Evolutionary conservation across 2,888 invertebrate genomes (phyloP).

Genomic region (Mystacides longicornis): DNA sequence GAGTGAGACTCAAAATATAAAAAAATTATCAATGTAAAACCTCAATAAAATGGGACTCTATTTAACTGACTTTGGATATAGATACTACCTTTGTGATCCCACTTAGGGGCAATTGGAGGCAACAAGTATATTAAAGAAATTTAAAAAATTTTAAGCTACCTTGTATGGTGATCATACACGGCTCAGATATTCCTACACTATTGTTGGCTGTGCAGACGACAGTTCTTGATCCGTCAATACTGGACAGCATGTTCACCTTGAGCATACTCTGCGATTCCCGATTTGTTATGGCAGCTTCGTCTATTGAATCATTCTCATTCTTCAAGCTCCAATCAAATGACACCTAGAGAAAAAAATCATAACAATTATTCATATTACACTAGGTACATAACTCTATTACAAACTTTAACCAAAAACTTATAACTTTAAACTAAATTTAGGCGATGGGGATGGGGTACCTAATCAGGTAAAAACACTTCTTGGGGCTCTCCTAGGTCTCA

Average conservation of each 20-base stretch:
- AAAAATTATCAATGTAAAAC: no score
- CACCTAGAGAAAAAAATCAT: slow-evolving; percentile 30
- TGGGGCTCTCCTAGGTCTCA: no score
- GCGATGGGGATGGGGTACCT: no score
- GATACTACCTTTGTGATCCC: slow-evolving; percentile 20
- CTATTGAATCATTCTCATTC: slow-evolving; percentile 60
- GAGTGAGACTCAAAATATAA: no score
- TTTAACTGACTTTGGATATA: no score
- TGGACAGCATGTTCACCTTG: slow-evolving; percentile 47
- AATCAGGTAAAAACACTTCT: no score
- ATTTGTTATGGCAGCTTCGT: slow-evolving; percentile 41
- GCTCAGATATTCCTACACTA: slow-evolving; percentile 48
- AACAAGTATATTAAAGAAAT: no score
- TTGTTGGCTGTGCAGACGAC: slow-evolving; percentile 72
- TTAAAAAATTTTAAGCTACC: not conserved
- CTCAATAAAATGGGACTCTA: no score
- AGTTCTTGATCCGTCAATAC: slow-evolving; percentile 55
- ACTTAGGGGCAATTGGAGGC: no score
- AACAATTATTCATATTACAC: not conserved
- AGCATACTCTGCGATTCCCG: slow-evolving; percentile 17
- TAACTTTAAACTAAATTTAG: not conserved
- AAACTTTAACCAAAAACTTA: not conserved
- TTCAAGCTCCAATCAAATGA: slow-evolving; percentile 67
- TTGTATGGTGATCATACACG: slow-evolving; percentile 20
- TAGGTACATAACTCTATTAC: not conserved